Evolutionary conservation across 2,888 invertebrate species (phyloP).

Genomic region (Neoscelio sp.): DNA sequence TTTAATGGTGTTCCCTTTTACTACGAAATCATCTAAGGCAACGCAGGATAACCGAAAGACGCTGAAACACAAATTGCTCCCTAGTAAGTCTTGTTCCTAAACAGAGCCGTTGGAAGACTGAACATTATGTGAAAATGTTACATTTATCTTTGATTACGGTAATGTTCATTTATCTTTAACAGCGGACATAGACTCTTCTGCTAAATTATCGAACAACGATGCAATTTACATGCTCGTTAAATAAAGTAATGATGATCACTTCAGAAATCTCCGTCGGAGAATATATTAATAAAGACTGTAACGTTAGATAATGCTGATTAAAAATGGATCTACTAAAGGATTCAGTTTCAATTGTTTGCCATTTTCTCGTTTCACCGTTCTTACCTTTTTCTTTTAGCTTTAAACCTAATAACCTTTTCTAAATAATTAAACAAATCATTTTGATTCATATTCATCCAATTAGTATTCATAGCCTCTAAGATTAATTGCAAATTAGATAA

Average conservation of each 20-base stretch:
- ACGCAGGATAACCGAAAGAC: conserved; percentile 36
- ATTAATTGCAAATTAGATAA: too few relatives aligned
- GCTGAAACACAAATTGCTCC: conserved; percentile 29
- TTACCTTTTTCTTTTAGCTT: too few relatives aligned
- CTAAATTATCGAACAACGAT: conserved; percentile 29
- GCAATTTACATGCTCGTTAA: conserved; percentile 42
- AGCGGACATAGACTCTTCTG: conserved; percentile 13
- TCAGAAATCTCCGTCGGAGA: conserved; percentile 3
- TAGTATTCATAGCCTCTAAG: too few relatives aligned
- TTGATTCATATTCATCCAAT: too few relatives aligned
- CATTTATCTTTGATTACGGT: conserved; percentile 50
- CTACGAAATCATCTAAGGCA: too few relatives aligned
- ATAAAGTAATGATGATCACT: conserved; percentile 40
- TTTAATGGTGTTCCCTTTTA: too few relatives aligned
- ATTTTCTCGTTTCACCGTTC: too few relatives aligned
- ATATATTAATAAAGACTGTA: conserved; percentile 19
- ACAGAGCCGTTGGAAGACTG: conserved; percentile 5
- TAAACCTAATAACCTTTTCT: too few relatives aligned
- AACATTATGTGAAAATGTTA: conserved; percentile 44
- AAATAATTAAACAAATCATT: too few relatives aligned
- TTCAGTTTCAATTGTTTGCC: too few relatives aligned
- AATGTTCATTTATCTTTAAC: conserved; percentile 46
- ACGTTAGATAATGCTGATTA: neutral
- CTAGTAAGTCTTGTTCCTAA: conserved; percentile 13
- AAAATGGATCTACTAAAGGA: too few relatives aligned